phyloP scores from a whole-genome alignment of 2,113 vertebrate genomes.

The Ageneiosus marmoratus region DNA sequence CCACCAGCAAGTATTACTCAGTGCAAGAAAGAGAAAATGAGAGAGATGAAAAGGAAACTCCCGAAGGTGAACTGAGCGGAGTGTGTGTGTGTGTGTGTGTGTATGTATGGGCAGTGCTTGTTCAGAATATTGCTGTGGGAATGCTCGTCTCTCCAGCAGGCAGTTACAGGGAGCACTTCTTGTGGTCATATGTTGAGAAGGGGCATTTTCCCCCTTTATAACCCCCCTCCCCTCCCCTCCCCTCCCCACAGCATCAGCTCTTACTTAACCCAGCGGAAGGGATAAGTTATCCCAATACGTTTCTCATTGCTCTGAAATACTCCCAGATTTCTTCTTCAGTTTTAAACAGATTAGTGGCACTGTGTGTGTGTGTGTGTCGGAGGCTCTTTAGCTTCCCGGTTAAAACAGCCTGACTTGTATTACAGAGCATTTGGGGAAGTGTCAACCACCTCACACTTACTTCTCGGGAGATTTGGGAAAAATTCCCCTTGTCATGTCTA shows the following conservation, averaged over 20 bases:
- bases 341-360: too few relatives aligned
- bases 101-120: background rate
- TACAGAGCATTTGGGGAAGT: background rate
- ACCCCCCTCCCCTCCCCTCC: too few relatives aligned
- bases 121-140: slow-evolving; percentile 22
- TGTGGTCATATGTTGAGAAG: slow-evolving; percentile 33
- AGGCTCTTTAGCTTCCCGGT: slow-evolving; percentile 54
- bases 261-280: background rate
- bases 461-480: background rate
- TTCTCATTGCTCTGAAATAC: slow-evolving; percentile 43
- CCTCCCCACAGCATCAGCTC: background rate
- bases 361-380: too few relatives aligned
- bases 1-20: background rate
- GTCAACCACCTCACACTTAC: background rate
- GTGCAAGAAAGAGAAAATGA: background rate
- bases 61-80: background rate
- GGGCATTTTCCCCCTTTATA: slow-evolving; percentile 31
- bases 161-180: slow-evolving; percentile 19
- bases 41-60: slow-evolving; percentile 21
- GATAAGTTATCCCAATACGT: background rate
- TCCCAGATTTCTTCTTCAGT: too few relatives aligned
- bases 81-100: background rate
- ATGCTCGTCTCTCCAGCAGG: slow-evolving; percentile 18
- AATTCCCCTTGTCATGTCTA: background rate
- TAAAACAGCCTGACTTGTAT: background rate